Conservation (phyloP, 2,888 invertebrate genomes). For the Ligdia adustata region DNA sequence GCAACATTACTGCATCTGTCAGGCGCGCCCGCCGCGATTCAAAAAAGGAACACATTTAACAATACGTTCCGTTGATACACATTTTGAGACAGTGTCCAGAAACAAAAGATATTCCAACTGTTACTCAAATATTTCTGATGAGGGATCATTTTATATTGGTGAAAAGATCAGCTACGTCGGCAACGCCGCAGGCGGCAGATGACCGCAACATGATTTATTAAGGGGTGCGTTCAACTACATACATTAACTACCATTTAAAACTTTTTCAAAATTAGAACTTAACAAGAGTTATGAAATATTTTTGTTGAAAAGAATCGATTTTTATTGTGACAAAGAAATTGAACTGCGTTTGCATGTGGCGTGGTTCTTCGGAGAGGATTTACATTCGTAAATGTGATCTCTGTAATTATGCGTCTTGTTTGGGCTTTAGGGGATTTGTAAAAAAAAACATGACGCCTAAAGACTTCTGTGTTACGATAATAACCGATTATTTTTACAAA, state of each 20-base stretch:
- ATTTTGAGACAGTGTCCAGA: slow-evolving; percentile 14
- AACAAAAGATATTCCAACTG: neutral
- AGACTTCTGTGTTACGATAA: slow-evolving; percentile 64
- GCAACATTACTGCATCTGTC: slow-evolving; percentile 80
- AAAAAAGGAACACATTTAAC: slow-evolving; percentile 71
- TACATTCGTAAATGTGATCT: slow-evolving; percentile 79
- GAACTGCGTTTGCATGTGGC: slow-evolving; percentile 61
- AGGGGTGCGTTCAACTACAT: slow-evolving; percentile 48
- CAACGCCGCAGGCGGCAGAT: slow-evolving; percentile 80
- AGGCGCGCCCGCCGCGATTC: slow-evolving; percentile 68
- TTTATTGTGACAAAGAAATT: slow-evolving; percentile 7
- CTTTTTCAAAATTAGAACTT: slow-evolving; percentile 10
- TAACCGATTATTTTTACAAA: too few relatives aligned
- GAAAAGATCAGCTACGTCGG: slow-evolving; percentile 50
- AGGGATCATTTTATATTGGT: slow-evolving; percentile 36
- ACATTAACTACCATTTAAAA: slow-evolving; percentile 7
- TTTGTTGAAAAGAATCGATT: too few relatives aligned
- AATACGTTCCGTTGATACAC: slow-evolving; percentile 46
- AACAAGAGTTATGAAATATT: too few relatives aligned
- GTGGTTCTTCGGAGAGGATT: slow-evolving; percentile 61
- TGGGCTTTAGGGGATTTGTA: slow-evolving; percentile 65
- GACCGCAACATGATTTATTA: slow-evolving; percentile 80
- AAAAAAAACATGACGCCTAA: too few relatives aligned
- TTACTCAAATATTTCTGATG: neutral
- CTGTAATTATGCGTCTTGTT: slow-evolving; percentile 75